A percentile compares a stretch with the other conserved stretches of the same genome.
These are phyloP conservation scores for Polydrusus pterygomalis DNA, from an alignment of 2,888 invertebrate species.

Conservation along the genomic window DNA sequence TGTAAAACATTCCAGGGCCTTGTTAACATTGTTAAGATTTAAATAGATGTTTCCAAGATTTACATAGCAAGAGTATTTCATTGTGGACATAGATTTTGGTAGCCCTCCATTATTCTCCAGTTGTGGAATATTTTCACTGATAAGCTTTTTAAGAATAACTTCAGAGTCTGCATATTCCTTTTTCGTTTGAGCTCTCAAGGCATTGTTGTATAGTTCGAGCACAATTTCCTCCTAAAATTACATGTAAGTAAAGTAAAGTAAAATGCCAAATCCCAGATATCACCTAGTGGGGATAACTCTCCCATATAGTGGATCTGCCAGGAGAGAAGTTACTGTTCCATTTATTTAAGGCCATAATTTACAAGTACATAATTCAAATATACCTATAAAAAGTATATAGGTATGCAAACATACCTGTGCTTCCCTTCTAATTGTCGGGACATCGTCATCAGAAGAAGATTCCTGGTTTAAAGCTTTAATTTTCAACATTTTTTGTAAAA, in stretches of 20 bases:
- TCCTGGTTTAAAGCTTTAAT: constrained; percentile 77
- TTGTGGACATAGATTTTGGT: constrained; percentile 78
- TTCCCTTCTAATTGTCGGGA: constrained; percentile 76
- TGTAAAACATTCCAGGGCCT: constrained; percentile 82
- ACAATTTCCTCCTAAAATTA: constrained; percentile 83
- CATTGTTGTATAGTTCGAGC: constrained; percentile 85
- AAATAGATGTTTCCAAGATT: constrained; percentile 85
- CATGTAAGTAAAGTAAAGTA: too few relatives aligned
- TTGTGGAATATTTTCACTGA: constrained; percentile 75
- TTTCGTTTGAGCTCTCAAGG: constrained; percentile 81
- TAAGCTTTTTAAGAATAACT: constrained; percentile 79
- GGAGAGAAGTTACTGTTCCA: too few relatives aligned
- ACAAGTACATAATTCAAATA: too few relatives aligned
- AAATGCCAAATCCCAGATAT: too few relatives aligned
- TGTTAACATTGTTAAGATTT: constrained; percentile 75
- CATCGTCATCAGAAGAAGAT: constrained; percentile 74
- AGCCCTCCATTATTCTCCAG: constrained; percentile 74
- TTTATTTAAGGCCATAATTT: too few relatives aligned
- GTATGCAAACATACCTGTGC: constrained; percentile 72
- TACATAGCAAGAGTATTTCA: constrained; percentile 89
- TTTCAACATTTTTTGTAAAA: constrained; percentile 68
- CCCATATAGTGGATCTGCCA: too few relatives aligned
- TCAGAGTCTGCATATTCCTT: constrained; percentile 81
- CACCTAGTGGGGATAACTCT: too few relatives aligned
- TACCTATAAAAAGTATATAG: too few relatives aligned